phyloP scores from a whole-genome alignment of 2,888 invertebrate genomes.

The Platycnemis pennipes region DNA sequence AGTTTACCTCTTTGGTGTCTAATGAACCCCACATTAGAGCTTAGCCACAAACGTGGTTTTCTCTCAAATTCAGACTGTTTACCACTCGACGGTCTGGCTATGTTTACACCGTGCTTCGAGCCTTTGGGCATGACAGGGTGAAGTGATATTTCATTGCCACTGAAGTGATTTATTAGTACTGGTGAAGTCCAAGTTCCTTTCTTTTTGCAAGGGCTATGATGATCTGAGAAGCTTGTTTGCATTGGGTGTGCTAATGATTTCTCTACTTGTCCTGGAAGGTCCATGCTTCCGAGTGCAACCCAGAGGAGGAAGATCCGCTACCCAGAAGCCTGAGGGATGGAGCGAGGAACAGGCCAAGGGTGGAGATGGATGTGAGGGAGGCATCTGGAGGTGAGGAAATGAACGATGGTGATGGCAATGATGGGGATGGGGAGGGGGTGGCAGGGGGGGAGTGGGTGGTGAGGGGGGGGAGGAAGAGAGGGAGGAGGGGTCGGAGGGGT shows the following conservation, averaged over 20 bases:
- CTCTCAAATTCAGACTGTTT: too few relatives aligned
- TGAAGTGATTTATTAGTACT: too few relatives aligned
- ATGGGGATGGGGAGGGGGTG: neutral
- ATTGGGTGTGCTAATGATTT: neutral
- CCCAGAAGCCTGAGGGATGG: neutral
- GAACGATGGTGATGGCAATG: neutral
- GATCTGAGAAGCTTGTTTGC: too few relatives aligned
- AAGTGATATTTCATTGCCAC: too few relatives aligned
- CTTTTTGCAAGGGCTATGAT: too few relatives aligned
- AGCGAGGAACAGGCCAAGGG: neutral
- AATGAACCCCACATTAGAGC: too few relatives aligned
- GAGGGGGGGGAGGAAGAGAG: neutral
- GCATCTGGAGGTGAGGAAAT: slow-evolving; percentile 44
- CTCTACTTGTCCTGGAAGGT: neutral
- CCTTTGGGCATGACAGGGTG: too few relatives aligned
- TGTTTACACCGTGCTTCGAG: too few relatives aligned
- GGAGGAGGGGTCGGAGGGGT: neutral
- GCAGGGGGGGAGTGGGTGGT: neutral
- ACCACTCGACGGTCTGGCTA: too few relatives aligned
- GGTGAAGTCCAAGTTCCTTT: too few relatives aligned
- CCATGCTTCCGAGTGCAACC: slow-evolving; percentile 45
- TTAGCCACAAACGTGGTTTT: too few relatives aligned
- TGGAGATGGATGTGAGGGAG: neutral
- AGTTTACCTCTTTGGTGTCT: too few relatives aligned
- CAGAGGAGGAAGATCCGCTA: slow-evolving; percentile 33